Evolutionary conservation across 1,140 invertebrate species (phyloP).

Genomic region (Drosophila ohnishii): DNA sequence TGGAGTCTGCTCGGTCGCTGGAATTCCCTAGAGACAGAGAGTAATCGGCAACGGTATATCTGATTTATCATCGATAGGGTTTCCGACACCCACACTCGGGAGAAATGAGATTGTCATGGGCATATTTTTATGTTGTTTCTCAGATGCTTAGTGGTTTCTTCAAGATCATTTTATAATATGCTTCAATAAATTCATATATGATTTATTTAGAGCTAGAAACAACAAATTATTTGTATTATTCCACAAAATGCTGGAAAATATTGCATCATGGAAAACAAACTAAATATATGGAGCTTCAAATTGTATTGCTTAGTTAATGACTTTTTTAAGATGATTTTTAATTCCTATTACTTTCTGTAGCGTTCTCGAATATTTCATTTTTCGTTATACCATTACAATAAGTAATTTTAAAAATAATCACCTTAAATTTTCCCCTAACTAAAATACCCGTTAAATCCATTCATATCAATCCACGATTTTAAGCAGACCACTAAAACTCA

Average conservation of each 20-base stretch:
- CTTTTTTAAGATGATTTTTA: not conserved
- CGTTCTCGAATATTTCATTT: not conserved
- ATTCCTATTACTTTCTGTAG: not conserved
- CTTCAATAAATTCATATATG: not conserved
- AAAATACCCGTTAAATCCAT: slow-evolving; percentile 4
- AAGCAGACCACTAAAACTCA: slow-evolving; percentile 9
- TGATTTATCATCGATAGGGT: not conserved
- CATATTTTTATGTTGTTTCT: not conserved
- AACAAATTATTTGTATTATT: too few species aligned
- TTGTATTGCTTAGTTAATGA: too few species aligned
- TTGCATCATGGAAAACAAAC: too few species aligned
- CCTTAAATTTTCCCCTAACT: not conserved
- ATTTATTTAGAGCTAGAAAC: too few species aligned
- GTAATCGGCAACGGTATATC: slow-evolving; percentile 3
- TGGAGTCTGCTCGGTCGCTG: slow-evolving; percentile 14
- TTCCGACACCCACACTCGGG: slow-evolving; percentile 8
- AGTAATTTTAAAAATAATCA: not conserved
- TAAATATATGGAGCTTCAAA: too few species aligned
- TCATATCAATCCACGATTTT: not conserved
- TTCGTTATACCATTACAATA: not conserved
- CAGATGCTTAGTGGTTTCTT: not conserved
- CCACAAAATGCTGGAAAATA: too few species aligned
- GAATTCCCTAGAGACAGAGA: slow-evolving; percentile 35
- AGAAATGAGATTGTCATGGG: not conserved
- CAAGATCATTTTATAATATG: not conserved